Percentiles rank a stretch among this genome's conserved stretches.
Conservation (phyloP, 1,140 invertebrate species). For the Octopus bimaculoides region DNA sequence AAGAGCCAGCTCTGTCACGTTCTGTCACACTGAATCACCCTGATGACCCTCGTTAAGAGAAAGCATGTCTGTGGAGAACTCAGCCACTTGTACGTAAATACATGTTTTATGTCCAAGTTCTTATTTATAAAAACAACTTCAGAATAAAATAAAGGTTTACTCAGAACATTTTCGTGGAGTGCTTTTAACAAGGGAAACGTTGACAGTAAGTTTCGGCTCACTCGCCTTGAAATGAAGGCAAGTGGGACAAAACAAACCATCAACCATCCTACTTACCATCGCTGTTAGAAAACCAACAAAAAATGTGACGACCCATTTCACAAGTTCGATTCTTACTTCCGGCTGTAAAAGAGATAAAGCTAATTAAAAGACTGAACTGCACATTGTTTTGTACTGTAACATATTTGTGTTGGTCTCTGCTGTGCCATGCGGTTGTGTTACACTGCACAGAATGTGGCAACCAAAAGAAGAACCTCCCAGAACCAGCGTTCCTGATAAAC, state of each 20-base stretch:
- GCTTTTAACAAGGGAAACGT: neutral
- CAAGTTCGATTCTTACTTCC: slow-evolving; percentile 31
- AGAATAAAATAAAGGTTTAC: neutral
- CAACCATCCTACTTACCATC: slow-evolving; percentile 61
- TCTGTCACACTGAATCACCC: too few relatives aligned
- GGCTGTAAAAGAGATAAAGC: slow-evolving; percentile 25
- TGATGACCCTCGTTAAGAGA: too few relatives aligned
- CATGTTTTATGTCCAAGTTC: too few relatives aligned
- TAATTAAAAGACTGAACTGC: neutral
- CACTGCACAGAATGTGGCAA: neutral
- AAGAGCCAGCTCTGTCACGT: too few relatives aligned
- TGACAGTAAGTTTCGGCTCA: neutral
- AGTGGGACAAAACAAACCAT: neutral
- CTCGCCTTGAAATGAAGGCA: too few relatives aligned
- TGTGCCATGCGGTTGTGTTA: neutral
- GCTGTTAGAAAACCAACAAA: slow-evolving; percentile 89
- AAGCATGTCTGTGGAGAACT: too few relatives aligned
- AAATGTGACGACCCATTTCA: slow-evolving; percentile 84
- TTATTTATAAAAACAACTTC: too few relatives aligned
- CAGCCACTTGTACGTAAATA: too few relatives aligned
- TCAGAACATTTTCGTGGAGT: neutral
- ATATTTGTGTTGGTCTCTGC: too few relatives aligned
- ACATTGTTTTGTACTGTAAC: too few relatives aligned
- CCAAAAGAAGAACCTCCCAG: neutral
- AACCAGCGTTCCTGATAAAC: neutral